These are phyloP conservation scores for Aleiodes alternator DNA, from an alignment of 2,888 invertebrate genomes.

Conservation along the genomic window DNA sequence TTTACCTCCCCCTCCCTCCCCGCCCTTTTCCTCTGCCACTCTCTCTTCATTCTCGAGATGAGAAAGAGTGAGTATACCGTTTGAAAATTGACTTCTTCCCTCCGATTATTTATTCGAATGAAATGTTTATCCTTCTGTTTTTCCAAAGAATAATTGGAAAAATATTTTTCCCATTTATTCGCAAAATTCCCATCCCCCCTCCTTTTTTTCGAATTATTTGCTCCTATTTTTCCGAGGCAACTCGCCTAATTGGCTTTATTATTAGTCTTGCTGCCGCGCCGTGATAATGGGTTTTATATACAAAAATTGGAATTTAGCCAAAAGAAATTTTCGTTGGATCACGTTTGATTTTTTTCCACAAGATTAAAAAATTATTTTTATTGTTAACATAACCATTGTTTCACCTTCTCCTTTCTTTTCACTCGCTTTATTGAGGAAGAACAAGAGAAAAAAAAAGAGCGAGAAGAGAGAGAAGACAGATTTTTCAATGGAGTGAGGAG, in stretches of 20 bases:
- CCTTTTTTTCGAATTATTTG: background rate
- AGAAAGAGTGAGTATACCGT: slow-evolving; percentile 33
- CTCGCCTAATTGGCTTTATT: slow-evolving; percentile 72
- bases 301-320: slow-evolving; percentile 6
- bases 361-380: slow-evolving; percentile 37
- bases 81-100: slow-evolving; percentile 44
- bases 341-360: slow-evolving; percentile 36
- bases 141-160: background rate
- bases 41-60: slow-evolving; percentile 26
- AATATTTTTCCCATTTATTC: too few relatives aligned
- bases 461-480: background rate
- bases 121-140: background rate
- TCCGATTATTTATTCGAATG: slow-evolving; percentile 31
- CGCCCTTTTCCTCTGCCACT: slow-evolving; percentile 37
- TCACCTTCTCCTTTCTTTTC: too few relatives aligned
- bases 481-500: background rate
- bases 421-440: background rate
- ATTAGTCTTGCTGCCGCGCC: slow-evolving; percentile 54
- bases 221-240: slow-evolving; percentile 33
- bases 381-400: slow-evolving; percentile 16
- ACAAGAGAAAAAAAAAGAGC: background rate
- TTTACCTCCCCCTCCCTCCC: slow-evolving; percentile 55
- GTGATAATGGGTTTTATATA: slow-evolving; percentile 26
- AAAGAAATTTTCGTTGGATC: slow-evolving; percentile 19
- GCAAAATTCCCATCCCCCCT: too few relatives aligned